Evolutionary conservation across 2,797 vertebrate genomes (phyloP).

Genomic region (Florisuga fusca): DNA sequence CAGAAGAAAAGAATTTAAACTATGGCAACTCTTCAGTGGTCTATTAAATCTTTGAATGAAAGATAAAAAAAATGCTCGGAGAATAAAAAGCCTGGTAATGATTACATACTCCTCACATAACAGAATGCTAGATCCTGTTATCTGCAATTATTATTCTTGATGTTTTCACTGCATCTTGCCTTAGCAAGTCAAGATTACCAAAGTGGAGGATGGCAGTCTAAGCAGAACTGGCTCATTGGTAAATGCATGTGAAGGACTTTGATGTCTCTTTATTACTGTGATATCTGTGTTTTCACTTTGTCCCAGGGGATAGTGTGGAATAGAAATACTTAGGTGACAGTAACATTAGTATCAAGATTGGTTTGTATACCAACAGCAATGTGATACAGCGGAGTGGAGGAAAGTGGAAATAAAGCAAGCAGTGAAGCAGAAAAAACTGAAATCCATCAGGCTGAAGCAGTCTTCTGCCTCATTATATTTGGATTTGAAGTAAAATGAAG

Average conservation of each 20-base stretch:
- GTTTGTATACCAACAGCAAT: background rate
- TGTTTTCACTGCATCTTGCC: background rate
- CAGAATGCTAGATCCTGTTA: background rate
- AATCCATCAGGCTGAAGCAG: background rate
- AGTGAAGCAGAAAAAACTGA: background rate
- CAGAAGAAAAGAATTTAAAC: background rate
- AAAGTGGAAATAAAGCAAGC: background rate
- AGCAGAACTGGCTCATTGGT: background rate
- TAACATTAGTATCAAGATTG: background rate
- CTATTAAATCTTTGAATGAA: background rate
- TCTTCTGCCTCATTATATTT: background rate
- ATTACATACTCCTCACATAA: background rate
- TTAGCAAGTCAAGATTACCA: background rate
- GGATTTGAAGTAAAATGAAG: background rate
- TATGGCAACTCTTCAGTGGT: background rate
- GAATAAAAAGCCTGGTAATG: background rate
- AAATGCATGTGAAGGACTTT: background rate
- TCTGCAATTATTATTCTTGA: background rate
- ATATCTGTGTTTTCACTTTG: background rate
- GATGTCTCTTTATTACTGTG: background rate
- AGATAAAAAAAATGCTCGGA: background rate
- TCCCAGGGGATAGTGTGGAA: background rate
- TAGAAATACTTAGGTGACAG: background rate
- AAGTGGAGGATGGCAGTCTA: background rate
- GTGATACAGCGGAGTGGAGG: background rate